Evolutionary conservation across 2,797 vertebrate genomes (phyloP).

Genomic region (Macropus fuliginosus): DNA sequence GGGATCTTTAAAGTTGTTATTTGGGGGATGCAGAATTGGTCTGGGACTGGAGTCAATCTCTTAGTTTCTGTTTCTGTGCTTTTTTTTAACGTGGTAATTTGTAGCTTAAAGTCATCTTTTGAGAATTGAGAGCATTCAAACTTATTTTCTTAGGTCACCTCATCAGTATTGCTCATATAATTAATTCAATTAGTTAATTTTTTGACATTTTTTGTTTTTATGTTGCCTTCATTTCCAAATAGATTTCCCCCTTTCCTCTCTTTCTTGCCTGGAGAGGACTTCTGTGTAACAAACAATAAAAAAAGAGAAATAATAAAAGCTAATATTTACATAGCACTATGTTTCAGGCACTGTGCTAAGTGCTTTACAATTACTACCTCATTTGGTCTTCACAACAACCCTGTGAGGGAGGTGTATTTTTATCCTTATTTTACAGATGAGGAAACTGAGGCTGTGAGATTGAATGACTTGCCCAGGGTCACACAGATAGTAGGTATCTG

Average conservation of each 20-base stretch:
- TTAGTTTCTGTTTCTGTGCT: conserved; percentile 51
- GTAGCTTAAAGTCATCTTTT: conserved; percentile 13
- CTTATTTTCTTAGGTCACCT: not conserved
- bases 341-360: not conserved
- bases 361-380: not conserved
- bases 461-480: not conserved
- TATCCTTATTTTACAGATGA: not conserved
- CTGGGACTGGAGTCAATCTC: not conserved
- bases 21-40: not conserved
- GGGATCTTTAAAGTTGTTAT: conserved; percentile 38
- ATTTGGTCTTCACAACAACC: not conserved
- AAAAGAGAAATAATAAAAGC: not conserved
- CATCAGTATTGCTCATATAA: not conserved
- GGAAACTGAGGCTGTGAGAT: not conserved
- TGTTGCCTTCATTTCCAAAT: not conserved
- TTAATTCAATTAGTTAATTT: conserved; percentile 27
- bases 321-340: not conserved
- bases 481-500: not conserved
- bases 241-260: not conserved
- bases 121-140: conserved; percentile 56
- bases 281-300: not conserved
- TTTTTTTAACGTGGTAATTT: not conserved
- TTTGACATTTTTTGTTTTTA: not conserved
- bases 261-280: not conserved
- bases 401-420: not conserved